Evolutionary conservation across 2,888 invertebrate genomes (phyloP), one percentile per base, ranked within the genome.

Genomic region (Ecliptopera silaceata): DNA sequence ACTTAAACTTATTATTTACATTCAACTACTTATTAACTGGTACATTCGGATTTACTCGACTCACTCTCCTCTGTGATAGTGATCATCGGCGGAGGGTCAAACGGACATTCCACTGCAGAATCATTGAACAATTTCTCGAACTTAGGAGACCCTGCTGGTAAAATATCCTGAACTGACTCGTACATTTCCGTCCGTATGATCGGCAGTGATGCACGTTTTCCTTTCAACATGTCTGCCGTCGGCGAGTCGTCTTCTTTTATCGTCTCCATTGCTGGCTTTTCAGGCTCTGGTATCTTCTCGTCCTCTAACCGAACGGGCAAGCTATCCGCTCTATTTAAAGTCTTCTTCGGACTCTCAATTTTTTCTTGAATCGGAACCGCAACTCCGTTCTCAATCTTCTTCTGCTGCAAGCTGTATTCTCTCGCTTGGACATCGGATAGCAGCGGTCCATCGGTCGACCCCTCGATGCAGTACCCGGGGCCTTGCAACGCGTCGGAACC

Each of bases 51-150:
- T 71, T 85, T 89, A 44, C 79, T 82, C 41, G 84, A 79, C 59
- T 92, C 91, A 59, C 77, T 81, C 56, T 91, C 92, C 65, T 91
- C 92, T 1, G 91, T 91, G 41, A 91, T 91, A 0, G 91, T 91
- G 50, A 91, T 91, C 86, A 92, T 83, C 0, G 91, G 91, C 1
- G 86, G 85, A 10, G 82, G 75, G 50, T 83, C 81, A 34, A 80
- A 87, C 29, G 70, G 69, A 13, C 66, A 70, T 20, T 86, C 88
- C 44, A 75, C 79, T 6, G 86, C 80, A 36, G 93, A 82, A 45
- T 93, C 93, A 71, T 93, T 92, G 59, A 82, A 84, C 15, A 93
- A 75, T 63, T 92, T 90, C 72, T 93, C 93, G 70, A 93, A 93
- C 68, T 93, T 93, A 0, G 93, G 93, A n/a, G 92, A 92, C 1